These are phyloP conservation scores for Thaumetopoea pityocampa DNA, from an alignment of 1,140 invertebrate species.

Conservation along the genomic window DNA sequence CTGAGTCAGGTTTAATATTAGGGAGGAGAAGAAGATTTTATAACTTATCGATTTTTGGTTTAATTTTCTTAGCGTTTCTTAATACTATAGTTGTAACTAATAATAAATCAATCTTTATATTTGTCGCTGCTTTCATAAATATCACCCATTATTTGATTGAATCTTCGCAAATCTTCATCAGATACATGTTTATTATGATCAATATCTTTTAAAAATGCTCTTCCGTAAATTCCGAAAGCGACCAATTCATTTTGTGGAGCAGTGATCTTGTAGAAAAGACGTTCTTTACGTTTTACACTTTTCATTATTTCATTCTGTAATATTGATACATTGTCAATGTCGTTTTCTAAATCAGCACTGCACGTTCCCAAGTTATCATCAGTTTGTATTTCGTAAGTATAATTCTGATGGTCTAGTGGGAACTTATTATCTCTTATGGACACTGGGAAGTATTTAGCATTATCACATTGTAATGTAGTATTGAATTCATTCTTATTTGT, in stretches of 20 bases:
- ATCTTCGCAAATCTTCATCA: slow-evolving; percentile 32
- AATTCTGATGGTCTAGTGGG: slow-evolving; percentile 40
- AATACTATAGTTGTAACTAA: too few relatives aligned
- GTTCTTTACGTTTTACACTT: slow-evolving; percentile 3
- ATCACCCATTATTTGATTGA: slow-evolving; percentile 35
- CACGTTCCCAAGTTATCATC: slow-evolving; percentile 8
- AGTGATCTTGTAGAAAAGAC: slow-evolving; percentile 27
- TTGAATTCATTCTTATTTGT: slow-evolving; percentile 43
- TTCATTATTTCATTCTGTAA: slow-evolving; percentile 5
- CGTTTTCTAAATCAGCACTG: slow-evolving; percentile 10
- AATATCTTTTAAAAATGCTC: slow-evolving; percentile 41
- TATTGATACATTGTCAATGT: slow-evolving; percentile 5
- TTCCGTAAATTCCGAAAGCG: slow-evolving; percentile 48
- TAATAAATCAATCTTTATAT: too few relatives aligned
- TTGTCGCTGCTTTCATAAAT: slow-evolving; percentile 31
- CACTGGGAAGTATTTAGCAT: slow-evolving; percentile 44
- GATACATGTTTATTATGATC: slow-evolving; percentile 24
- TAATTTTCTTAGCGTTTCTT: too few relatives aligned
- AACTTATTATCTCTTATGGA: slow-evolving; percentile 47
- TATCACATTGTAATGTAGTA: slow-evolving; percentile 38
- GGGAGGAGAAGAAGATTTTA: too few relatives aligned
- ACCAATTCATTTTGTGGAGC: slow-evolving; percentile 37
- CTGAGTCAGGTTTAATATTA: too few relatives aligned
- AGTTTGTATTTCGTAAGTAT: slow-evolving; percentile 27
- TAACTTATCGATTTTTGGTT: too few relatives aligned